Percentiles rank a stretch among this genome's conserved stretches.
phyloP scores from a whole-genome alignment of 1,140 invertebrate species.

The Tigriopus japonicus region DNA sequence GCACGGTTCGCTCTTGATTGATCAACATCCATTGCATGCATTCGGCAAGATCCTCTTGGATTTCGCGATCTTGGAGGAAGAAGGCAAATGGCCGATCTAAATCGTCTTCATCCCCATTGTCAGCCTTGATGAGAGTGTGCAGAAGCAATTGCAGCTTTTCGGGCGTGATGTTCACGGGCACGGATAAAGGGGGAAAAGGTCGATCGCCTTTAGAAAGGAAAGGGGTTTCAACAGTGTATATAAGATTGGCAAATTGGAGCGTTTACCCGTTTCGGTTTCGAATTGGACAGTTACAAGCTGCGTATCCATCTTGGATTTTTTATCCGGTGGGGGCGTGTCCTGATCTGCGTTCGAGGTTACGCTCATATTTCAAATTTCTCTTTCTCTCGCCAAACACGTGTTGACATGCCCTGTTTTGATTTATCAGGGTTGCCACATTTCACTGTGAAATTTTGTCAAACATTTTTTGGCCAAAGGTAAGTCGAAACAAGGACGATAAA shows the following conservation, averaged over 20 bases:
- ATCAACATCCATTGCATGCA: conserved; percentile 40
- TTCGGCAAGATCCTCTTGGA: conserved; percentile 39
- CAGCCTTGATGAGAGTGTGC: conserved; percentile 17
- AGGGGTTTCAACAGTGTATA: too few species aligned
- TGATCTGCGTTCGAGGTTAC: too few species aligned
- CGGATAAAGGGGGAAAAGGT: conserved; percentile 6
- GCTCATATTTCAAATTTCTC: too few species aligned
- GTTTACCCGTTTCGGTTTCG: background rate
- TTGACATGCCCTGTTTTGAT: too few species aligned
- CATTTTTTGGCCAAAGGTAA: too few species aligned
- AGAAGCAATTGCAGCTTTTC: conserved; percentile 4
- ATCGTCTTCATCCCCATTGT: conserved; percentile 21
- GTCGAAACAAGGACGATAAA: too few species aligned
- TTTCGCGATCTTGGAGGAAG: conserved; percentile 54
- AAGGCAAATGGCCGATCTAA: conserved; percentile 52
- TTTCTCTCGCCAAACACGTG: too few species aligned
- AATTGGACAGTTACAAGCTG: background rate
- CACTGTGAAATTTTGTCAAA: too few species aligned
- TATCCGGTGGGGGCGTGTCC: too few species aligned
- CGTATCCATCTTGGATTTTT: too few species aligned
- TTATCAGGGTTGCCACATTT: too few species aligned
- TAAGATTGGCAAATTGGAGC: too few species aligned
- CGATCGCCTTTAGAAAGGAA: background rate
- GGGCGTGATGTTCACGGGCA: conserved; percentile 13
- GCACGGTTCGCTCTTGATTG: conserved; percentile 60